Conservation (phyloP, 2,888 invertebrate genomes). For the Drosophila yooni region DNA sequence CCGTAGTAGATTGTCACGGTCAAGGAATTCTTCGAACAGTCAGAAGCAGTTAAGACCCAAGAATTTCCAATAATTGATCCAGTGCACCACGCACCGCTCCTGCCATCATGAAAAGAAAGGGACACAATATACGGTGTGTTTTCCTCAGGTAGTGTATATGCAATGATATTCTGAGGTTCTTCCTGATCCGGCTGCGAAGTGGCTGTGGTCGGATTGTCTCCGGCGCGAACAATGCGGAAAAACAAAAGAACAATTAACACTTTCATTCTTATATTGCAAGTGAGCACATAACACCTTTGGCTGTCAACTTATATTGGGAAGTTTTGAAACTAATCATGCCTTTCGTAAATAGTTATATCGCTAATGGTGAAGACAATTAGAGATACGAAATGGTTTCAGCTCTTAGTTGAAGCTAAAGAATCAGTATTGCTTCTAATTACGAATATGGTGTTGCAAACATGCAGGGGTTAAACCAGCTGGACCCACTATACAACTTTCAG, state of each 20-base stretch:
- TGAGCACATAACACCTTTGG: neutral
- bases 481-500: constrained; percentile 34
- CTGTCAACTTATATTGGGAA: neutral
- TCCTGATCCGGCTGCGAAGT: neutral
- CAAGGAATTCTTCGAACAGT: constrained; percentile 26
- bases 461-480: constrained; percentile 66
- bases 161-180: constrained; percentile 45
- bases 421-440: neutral
- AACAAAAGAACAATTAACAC: constrained; percentile 12
- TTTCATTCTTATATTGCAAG: constrained; percentile 29
- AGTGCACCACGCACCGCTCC: constrained; percentile 27
- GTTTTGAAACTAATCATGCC: neutral
- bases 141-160: constrained; percentile 44
- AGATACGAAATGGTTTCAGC: neutral
- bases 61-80: constrained; percentile 44
- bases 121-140: constrained; percentile 67
- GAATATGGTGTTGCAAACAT: neutral
- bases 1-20: constrained; percentile 68
- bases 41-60: constrained; percentile 44
- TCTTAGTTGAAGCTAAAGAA: neutral
- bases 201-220: neutral
- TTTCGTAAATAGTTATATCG: neutral
- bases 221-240: constrained; percentile 1
- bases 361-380: neutral
- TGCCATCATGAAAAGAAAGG: constrained; percentile 26